Evolutionary conservation across 2,888 invertebrate genomes (phyloP).

Genomic region (Oconnorella tubifera): DNA sequence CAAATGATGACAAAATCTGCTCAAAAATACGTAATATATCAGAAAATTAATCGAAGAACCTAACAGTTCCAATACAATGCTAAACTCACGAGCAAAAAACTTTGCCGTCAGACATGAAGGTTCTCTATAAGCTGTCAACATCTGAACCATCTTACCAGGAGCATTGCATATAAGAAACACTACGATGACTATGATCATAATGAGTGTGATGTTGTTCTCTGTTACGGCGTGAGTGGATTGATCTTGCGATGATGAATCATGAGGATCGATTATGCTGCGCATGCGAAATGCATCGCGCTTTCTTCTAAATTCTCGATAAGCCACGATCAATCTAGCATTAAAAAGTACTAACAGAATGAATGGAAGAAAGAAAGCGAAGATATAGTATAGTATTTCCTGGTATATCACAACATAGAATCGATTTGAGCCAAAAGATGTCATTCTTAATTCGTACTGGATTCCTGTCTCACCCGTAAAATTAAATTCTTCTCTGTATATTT

Average conservation of each 20-base stretch:
- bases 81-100: neutral
- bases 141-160: neutral
- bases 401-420: neutral
- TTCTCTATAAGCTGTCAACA: neutral
- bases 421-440: neutral
- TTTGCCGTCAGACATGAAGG: neutral
- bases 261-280: neutral
- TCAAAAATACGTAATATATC: neutral
- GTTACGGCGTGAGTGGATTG: neutral
- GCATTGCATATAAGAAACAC: neutral
- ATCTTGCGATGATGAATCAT: neutral
- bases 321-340: neutral
- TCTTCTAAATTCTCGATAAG: neutral
- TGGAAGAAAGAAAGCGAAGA: neutral
- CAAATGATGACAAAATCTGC: neutral
- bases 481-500: neutral
- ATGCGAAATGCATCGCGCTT: neutral
- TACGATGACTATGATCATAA: neutral
- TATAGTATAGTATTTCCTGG: neutral
- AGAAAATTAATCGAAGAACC: neutral
- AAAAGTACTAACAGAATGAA: neutral
- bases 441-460: neutral
- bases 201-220: constrained; percentile 4
- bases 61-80: neutral
- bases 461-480: neutral